Base-by-base conservation (phyloP, 2,888 invertebrate genomes). In the Mycalesis mineus region DNA sequence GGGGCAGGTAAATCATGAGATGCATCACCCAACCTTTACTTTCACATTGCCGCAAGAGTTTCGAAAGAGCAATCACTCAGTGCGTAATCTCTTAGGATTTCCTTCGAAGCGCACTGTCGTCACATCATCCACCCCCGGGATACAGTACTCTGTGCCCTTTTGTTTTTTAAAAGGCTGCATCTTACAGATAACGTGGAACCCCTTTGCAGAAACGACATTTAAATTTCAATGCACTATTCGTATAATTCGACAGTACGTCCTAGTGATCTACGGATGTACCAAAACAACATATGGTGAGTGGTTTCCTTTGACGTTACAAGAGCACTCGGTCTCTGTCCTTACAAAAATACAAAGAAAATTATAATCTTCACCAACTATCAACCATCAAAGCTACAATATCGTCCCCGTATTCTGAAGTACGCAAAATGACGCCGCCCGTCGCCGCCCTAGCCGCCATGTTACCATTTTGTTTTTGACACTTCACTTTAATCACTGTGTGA, bases 391-490 rank as follows among this genome's bases (percentile, higher is more conserved):
- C 75, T 74, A 70, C 75, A 78, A 78, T 73, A 70, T 68, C 66
- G 69, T 70, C 71, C 71, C 68, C 64, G 58, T 65, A 67, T 75
- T 73, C 69, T 74, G 69, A 72, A 70, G 66, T 70, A 69, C 65
- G 66, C 70, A 71, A 67, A 71, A 75, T 68, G 70, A 71, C 68
- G 69, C 60, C 65, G 66, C 65, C 67, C 68, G 69, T 61, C 65
- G 66, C 65, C 67, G 66, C 71, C 72, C 68, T 65, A 60, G 66
- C 69, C 72, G 74, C 70, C 71, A 71, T 70, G 68, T 71, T 73
- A 68, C 74, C 80, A 84, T 88, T 87, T 88, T 87, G 84, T 87
- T 87, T 85, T 84, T 83, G 85, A 86, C 88, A 87, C 88, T 88
- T 87, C 88, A 82, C 87, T 88, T 84, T 88, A 88, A 88, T 88